phyloP scores from a whole-genome alignment of 1,140 invertebrate genomes.

The Adoxophyes honmai region DNA sequence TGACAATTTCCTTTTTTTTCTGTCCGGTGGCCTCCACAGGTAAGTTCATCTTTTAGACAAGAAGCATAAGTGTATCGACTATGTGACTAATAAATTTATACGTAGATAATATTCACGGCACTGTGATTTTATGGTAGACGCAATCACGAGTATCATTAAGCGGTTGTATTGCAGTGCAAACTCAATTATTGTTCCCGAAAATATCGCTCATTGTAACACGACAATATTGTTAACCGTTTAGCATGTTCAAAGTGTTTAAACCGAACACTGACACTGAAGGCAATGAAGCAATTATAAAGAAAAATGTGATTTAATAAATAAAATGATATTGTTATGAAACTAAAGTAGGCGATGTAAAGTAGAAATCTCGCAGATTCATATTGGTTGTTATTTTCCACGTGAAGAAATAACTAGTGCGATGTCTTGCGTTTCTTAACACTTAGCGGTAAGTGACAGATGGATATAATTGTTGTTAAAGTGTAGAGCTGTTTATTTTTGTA shows the following conservation, averaged over 20 bases:
- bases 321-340: neutral
- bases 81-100: too few species aligned
- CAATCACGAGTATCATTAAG: neutral
- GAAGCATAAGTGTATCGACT: too few species aligned
- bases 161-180: neutral
- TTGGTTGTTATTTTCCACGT: neutral
- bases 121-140: slow-evolving; percentile 1
- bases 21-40: too few species aligned
- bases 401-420: too few species aligned
- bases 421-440: neutral
- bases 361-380: neutral
- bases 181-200: neutral
- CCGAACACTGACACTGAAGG: slow-evolving; percentile 41
- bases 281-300: slow-evolving; percentile 43
- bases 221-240: slow-evolving; percentile 14
- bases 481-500: slow-evolving; percentile 72
- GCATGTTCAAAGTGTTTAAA: slow-evolving; percentile 9
- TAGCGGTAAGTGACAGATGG: neutral
- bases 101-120: slow-evolving; percentile 4
- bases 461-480: slow-evolving; percentile 43
- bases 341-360: neutral
- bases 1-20: too few species aligned
- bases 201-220: neutral
- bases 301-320: slow-evolving; percentile 11
- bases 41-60: too few species aligned